Evolutionary conservation across 2,113 vertebrate genomes (phyloP).

Genomic region (Perca fluviatilis): DNA sequence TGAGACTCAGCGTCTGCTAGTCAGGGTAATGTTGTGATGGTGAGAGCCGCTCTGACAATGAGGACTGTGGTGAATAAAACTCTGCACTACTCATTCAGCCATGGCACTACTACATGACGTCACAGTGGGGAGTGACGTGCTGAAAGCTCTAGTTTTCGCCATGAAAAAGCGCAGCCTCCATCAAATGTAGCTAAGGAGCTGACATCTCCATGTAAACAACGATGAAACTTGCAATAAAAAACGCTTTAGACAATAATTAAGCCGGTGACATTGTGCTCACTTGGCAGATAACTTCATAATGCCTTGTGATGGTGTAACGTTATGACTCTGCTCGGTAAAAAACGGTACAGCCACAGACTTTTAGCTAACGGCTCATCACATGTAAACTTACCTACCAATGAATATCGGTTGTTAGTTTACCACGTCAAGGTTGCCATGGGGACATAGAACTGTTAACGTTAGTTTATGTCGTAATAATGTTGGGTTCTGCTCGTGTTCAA

Average conservation of each 20-base stretch:
- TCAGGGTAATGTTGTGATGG: neutral
- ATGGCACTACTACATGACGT: neutral
- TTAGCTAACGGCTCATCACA: conserved; percentile 11
- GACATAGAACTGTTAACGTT: neutral
- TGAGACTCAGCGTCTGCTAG: neutral
- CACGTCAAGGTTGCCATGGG: neutral
- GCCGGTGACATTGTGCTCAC: neutral
- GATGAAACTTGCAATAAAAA: neutral
- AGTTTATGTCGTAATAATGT: neutral
- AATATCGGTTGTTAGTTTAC: neutral
- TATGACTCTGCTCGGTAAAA: neutral
- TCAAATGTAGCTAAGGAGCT: neutral
- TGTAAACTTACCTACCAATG: neutral
- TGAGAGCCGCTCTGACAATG: neutral
- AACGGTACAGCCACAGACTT: neutral
- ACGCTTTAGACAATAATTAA: neutral
- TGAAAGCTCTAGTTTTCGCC: neutral
- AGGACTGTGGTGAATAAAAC: neutral
- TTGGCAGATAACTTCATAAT: neutral
- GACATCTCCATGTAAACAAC: neutral
- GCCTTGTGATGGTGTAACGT: neutral
- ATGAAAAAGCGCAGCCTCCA: neutral
- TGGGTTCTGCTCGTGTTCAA: neutral
- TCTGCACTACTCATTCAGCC: neutral
- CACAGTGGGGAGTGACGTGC: neutral